Evolutionary conservation across 2,113 vertebrate species (phyloP).

Genomic region (Suricata suricatta): DNA sequence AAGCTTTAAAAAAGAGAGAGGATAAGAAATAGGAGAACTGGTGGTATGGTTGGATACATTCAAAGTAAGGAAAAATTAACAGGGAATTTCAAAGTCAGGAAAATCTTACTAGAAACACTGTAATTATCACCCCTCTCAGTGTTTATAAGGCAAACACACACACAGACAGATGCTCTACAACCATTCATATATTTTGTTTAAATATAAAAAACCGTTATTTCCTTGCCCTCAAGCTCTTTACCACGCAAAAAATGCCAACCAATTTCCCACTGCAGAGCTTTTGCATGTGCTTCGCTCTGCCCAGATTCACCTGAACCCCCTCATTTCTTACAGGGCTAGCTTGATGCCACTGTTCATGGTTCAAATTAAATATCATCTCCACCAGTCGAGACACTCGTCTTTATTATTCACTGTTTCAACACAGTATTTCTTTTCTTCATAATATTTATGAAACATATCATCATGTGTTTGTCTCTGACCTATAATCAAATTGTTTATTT

Average conservation of each 20-base stretch:
- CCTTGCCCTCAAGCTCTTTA: background rate
- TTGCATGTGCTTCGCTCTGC: background rate
- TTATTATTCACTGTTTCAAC: background rate
- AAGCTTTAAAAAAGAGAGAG: too few relatives aligned
- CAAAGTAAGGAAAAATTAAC: background rate
- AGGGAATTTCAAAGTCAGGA: background rate
- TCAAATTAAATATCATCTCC: background rate
- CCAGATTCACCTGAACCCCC: background rate
- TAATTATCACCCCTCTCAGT: background rate
- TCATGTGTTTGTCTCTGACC: background rate
- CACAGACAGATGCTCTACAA: background rate
- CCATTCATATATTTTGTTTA: background rate
- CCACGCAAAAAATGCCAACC: background rate
- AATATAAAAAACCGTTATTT: background rate
- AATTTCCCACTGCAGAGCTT: background rate
- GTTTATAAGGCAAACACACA: background rate
- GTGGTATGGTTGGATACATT: background rate
- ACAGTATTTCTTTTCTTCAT: background rate
- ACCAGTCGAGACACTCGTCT: background rate
- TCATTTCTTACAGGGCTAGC: background rate
- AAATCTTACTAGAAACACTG: background rate
- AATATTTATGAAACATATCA: background rate
- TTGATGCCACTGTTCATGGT: background rate
- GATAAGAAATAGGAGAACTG: background rate
- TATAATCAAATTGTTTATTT: background rate